These are phyloP conservation scores for Poeciliopsis retropinna DNA, from an alignment of 2,113 vertebrate species.

Conservation along the genomic window DNA sequence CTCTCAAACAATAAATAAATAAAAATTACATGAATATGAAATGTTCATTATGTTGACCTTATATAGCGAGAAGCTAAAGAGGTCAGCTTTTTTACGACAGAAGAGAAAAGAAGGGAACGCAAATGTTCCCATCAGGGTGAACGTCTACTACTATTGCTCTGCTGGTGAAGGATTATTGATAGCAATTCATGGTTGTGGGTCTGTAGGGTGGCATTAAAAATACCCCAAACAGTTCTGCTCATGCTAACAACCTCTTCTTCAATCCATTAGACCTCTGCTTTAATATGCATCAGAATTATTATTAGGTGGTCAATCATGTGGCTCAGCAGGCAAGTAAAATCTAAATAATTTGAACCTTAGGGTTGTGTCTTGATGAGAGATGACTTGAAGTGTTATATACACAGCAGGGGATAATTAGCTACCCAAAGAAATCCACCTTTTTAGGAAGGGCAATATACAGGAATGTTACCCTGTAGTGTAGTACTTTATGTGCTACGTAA, in stretches of 20 bases:
- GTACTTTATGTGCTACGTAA: conserved; percentile 15
- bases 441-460: conserved; percentile 58
- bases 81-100: conserved; percentile 45
- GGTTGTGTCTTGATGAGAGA: conserved; percentile 57
- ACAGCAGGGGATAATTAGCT: conserved; percentile 61
- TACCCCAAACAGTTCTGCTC: conserved; percentile 30
- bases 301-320: conserved; percentile 34
- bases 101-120: conserved; percentile 30
- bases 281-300: conserved; percentile 59
- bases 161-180: conserved; percentile 55
- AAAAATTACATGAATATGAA: conserved; percentile 64
- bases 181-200: conserved; percentile 45
- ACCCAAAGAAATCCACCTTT: conserved; percentile 32
- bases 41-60: conserved; percentile 60
- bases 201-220: conserved; percentile 43
- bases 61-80: conserved; percentile 23
- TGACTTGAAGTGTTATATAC: conserved; percentile 62
- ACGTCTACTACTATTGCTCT: conserved; percentile 49
- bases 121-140: conserved; percentile 62
- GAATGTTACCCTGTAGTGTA: conserved; percentile 43
- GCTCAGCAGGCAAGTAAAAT: conserved; percentile 49
- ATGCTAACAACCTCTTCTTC: conserved; percentile 35
- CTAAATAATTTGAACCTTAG: conserved; percentile 67
- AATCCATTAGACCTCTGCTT: conserved; percentile 55
- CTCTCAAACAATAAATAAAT: conserved; percentile 61